phyloP scores from a whole-genome alignment of 1,140 invertebrate genomes.

The Anthonomus grandis region DNA sequence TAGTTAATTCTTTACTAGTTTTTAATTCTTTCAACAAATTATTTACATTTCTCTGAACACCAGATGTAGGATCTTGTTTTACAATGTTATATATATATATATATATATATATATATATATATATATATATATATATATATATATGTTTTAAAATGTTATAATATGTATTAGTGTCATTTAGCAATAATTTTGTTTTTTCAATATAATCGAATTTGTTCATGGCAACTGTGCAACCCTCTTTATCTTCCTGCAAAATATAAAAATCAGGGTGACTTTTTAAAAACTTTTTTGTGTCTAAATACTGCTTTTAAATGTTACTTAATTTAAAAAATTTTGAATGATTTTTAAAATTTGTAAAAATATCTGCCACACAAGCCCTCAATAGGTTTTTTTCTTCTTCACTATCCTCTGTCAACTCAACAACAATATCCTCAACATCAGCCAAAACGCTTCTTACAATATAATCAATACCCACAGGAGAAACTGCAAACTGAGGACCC shows the following conservation, averaged over 20 bases:
- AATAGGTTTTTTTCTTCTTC: too few species aligned
- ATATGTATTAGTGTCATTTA: not conserved
- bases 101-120: too few species aligned
- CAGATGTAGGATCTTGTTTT: not conserved
- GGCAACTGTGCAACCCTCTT: not conserved
- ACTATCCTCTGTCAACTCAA: too few species aligned
- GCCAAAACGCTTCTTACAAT: not conserved
- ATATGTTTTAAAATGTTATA: too few species aligned
- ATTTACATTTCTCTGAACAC: not conserved
- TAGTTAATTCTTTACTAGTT: not conserved
- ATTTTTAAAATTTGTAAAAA: not conserved
- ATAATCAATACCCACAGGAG: too few species aligned
- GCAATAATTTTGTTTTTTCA: too few species aligned
- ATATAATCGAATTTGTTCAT: too few species aligned
- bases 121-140: too few species aligned
- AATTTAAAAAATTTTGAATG: not conserved
- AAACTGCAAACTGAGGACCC: not conserved
- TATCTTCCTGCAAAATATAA: not conserved
- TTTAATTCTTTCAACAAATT: not conserved
- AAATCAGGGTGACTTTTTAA: not conserved
- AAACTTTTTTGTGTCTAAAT: not conserved
- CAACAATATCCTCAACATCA: constrained; percentile 1
- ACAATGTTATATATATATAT: too few species aligned
- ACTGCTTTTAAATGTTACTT: not conserved
- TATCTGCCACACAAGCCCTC: too few species aligned